Percentiles rank a stretch among this genome's conserved stretches.
phyloP scores from a whole-genome alignment of 2,113 vertebrate species.

The Bostrychus sinensis region DNA sequence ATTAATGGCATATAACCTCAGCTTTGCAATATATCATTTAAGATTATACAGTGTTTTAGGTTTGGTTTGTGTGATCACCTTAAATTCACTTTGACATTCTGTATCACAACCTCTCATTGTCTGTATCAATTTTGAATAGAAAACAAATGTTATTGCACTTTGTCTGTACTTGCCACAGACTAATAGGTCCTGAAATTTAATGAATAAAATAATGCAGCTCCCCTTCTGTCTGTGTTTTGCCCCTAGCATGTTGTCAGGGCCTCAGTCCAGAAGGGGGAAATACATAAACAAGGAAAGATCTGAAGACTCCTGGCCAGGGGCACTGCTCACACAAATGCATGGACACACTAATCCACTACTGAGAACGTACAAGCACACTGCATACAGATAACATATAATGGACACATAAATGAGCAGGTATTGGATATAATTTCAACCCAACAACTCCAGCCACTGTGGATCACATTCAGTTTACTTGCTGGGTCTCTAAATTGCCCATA shows the following conservation, averaged over 20 bases:
- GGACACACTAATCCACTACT: conserved; percentile 19
- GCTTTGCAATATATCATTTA: not conserved
- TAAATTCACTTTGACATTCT: conserved; percentile 4
- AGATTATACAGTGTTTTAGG: not conserved
- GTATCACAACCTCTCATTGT: conserved; percentile 48
- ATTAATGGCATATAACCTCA: not conserved
- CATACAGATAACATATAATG: too few species aligned
- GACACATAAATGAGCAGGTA: not conserved
- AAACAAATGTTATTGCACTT: conserved; percentile 87
- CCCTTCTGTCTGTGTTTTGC: conserved; percentile 88
- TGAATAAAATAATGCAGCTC: conserved; percentile 87
- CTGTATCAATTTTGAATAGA: conserved; percentile 62
- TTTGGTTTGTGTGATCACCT: not conserved
- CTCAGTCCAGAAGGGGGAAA: conserved; percentile 78
- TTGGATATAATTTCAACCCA: too few species aligned
- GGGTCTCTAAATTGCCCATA: too few species aligned
- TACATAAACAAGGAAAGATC: conserved; percentile 75
- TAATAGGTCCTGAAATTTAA: conserved; percentile 91
- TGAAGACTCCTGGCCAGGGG: conserved; percentile 80
- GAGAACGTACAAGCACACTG: conserved; percentile 10
- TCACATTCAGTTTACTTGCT: too few species aligned
- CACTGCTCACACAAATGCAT: conserved; percentile 62
- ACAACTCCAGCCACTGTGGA: too few species aligned
- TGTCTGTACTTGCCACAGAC: conserved; percentile 86
- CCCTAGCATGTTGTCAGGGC: conserved; percentile 85